Conservation (phyloP, 2,888 invertebrate genomes). For the Eupithecia pulchellata region DNA sequence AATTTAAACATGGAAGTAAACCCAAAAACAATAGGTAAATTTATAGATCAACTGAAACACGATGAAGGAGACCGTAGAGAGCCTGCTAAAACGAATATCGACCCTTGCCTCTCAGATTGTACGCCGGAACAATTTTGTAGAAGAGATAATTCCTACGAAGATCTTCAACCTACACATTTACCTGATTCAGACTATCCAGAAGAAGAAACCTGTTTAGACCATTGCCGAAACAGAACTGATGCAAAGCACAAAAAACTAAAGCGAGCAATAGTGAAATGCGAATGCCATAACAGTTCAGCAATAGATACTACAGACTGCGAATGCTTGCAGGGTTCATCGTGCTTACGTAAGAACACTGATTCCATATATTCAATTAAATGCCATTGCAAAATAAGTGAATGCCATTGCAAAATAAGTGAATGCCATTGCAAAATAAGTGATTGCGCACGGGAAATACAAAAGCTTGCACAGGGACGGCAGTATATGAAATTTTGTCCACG, state of each 20-base stretch:
- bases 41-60: conserved; percentile 55
- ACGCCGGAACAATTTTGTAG: background rate
- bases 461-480: background rate
- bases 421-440: background rate
- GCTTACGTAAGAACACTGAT: background rate
- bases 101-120: background rate
- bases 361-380: background rate
- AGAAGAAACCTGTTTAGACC: background rate
- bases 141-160: background rate
- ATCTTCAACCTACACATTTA: background rate
- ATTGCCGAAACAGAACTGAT: background rate
- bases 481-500: background rate
- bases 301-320: background rate
- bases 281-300: background rate
- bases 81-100: conserved; percentile 9
- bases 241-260: background rate
- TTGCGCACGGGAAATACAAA: background rate
- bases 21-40: conserved; percentile 49
- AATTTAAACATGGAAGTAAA: conserved; percentile 52
- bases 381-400: background rate
- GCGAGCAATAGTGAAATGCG: background rate
- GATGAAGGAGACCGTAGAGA: conserved; percentile 52
- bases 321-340: background rate
- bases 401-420: background rate
- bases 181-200: background rate